These are phyloP conservation scores for Ophion obscuratus DNA, from an alignment of 2,888 invertebrate genomes.

Conservation along the genomic window DNA sequence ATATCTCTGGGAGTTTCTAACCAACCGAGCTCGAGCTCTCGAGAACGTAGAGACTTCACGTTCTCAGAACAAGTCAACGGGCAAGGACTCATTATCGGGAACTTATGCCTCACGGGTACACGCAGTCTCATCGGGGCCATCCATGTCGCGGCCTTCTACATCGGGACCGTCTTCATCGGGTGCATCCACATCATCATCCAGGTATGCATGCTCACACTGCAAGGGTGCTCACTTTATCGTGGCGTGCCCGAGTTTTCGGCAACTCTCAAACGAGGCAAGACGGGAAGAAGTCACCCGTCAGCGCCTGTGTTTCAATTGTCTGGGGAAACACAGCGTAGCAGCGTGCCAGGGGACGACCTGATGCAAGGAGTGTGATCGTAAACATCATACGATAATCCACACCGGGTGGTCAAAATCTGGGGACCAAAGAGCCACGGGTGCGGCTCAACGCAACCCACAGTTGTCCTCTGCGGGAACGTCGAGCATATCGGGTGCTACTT, in stretches of 20 bases:
- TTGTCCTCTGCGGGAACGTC: neutral
- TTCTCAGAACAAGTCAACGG: too few relatives aligned
- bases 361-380: neutral
- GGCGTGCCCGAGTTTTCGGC: too few relatives aligned
- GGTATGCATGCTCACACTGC: too few relatives aligned
- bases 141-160: neutral
- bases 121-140: neutral
- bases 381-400: too few relatives aligned
- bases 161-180: neutral
- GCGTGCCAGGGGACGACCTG: neutral
- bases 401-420: too few relatives aligned
- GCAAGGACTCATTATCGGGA: too few relatives aligned
- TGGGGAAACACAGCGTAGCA: neutral
- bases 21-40: conserved; percentile 4
- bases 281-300: neutral
- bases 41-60: neutral
- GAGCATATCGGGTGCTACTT: neutral
- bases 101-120: neutral
- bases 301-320: neutral
- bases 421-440: too few relatives aligned
- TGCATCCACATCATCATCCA: neutral
- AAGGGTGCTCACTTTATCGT: too few relatives aligned
- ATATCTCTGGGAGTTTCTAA: neutral
- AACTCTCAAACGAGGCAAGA: neutral
- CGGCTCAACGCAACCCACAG: neutral